Base-by-base conservation (phyloP, 2,797 vertebrate species). In the Taeniopygia guttata region DNA sequence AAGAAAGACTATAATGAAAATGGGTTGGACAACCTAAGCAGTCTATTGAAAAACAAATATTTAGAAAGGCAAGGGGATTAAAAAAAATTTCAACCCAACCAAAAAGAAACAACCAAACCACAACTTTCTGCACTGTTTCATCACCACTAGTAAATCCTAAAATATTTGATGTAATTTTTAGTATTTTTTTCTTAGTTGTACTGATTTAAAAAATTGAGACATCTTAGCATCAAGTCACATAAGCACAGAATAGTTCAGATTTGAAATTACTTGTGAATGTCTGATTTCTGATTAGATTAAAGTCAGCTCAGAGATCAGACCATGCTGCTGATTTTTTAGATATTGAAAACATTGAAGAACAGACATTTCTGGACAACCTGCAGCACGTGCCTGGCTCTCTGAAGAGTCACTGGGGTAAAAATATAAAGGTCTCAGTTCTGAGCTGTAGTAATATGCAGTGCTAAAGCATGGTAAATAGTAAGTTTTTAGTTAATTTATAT, bases 71-170 rank as follows among this genome's bases (percentile, higher is more conserved):
- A 11, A 10, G 4, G 2, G 7, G 2, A 10, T 55, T 5, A 16
- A 59, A 38, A 49, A 9, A 7, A 30, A 54, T 56, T 21, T 12
- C 0, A 23, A 8, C 3, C 0, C 2, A 0, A 1, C 2, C 7
- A 66, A 25, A 62, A 69, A 48, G 12, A 69, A 86, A 19, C 10
- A 60, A 1, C 6, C 26, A 75, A 42, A 7, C 0, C 1, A 13
- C 18, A 55, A 22, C 9, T 38, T 81, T 2, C 4, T 54, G 2
- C 13, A 25, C 5, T 34, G 5, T 58, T 7, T 30, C 18, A 42
- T 58, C 7, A 42, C 3, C 2, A n/a, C 10, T 5, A 36, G 8
- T 15, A 86, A 59, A 54, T 54, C 13, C 10, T 81, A 60, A 77
- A 93, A 34, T 64, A 68, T 16, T 68, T 51, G 2, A 43, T 30